Evolutionary conservation across 2,113 vertebrate species (phyloP), one percentile per base, ranked within the genome.

Genomic region (Zosterops hypoxanthus): DNA sequence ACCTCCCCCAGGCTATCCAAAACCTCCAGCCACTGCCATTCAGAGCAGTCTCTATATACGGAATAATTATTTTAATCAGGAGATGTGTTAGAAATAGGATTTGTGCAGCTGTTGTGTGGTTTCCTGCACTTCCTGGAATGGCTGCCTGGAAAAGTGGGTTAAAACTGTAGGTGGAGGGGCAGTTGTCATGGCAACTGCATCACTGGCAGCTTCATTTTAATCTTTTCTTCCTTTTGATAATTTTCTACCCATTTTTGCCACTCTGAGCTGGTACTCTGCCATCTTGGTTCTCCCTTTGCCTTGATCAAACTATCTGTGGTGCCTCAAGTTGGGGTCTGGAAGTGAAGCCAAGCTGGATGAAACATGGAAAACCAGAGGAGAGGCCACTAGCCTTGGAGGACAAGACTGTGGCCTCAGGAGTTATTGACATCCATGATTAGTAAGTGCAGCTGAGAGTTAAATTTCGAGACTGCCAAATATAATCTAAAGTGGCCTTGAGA

Each of bases 141-240:
- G 89, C 81, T 95, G 94, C 73, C 55, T 91, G 89, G 88, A 94
- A 93, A 94, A 91, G 73, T 95, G 84, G 80, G 90, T 91, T 79
- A 94, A 90, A 95, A 80, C 44, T 70, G 60, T 77, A 87, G 66
- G 90, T 91, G 60, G 92, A 92, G 88, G 96, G 94, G 93, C 81
- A 95, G 94, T 97, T 95, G 85, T 57, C 82, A 94, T 95, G 64
- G 94, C 78, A 96, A 97, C 94, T 42, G 60, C 72, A 81, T 95
- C 79, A 64, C 1, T 82, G 88, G 60, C 81, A 92, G 82, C 76
- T 93, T 95, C 28, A 68, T 90, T 92, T 93, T 44, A 91, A 63
- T 70, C 59, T 92, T 93, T 77, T 73, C 36, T 83, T 88, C 66
- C 23, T 86, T 71, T 56, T 92, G 88, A 63, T 84, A 34, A 64